phyloP scores from a whole-genome alignment of 1,140 invertebrate genomes.

The Rhagoletis zephyria region DNA sequence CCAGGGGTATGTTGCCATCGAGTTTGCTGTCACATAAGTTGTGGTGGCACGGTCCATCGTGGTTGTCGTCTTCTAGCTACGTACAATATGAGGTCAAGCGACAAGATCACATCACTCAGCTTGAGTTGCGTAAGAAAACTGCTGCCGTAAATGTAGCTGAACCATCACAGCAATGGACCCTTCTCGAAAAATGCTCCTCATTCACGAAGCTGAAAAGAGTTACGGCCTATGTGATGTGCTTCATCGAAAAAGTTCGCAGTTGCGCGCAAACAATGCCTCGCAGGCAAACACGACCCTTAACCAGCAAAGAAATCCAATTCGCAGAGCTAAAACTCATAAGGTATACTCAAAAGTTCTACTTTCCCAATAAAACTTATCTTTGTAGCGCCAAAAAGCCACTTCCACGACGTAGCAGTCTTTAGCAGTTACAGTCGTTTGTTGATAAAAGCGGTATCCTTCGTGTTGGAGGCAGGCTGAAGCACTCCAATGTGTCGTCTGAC shows the following conservation, averaged over 20 bases:
- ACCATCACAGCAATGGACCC: too few species aligned
- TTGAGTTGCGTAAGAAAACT: too few species aligned
- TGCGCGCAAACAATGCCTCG: not conserved
- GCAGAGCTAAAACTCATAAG: constrained; percentile 1
- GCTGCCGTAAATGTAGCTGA: too few species aligned
- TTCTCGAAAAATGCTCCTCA: too few species aligned
- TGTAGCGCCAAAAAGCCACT: not conserved
- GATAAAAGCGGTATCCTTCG: constrained; percentile 37
- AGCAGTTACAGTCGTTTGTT: not conserved
- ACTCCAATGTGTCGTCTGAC: not conserved
- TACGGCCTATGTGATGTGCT: too few species aligned
- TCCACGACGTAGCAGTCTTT: not conserved
- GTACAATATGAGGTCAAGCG: too few species aligned
- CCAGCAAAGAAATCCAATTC: not conserved
- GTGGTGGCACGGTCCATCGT: too few species aligned
- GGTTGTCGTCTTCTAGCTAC: too few species aligned
- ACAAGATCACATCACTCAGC: too few species aligned
- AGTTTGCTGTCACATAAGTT: too few species aligned
- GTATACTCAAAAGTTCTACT: not conserved
- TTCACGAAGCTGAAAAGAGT: too few species aligned
- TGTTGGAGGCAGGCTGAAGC: constrained; percentile 32
- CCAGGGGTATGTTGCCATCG: too few species aligned
- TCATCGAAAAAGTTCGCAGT: not conserved
- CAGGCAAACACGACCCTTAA: not conserved
- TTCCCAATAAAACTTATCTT: not conserved